These are phyloP conservation scores for Apoderus coryli DNA, from an alignment of 2,888 invertebrate species.

Conservation along the genomic window DNA sequence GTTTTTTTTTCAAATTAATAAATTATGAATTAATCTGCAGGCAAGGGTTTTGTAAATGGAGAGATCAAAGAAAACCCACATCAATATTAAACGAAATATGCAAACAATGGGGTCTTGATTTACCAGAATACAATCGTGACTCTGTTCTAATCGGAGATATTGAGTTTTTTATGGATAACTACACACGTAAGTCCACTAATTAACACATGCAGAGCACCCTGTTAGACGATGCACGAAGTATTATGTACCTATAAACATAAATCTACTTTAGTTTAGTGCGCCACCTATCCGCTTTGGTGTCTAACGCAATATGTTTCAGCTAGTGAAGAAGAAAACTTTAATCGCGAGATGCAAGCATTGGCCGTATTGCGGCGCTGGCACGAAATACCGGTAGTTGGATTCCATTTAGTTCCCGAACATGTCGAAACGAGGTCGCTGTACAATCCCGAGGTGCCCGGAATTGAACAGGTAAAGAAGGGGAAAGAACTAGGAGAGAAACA, in stretches of 20 bases:
- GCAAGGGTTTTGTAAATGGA: constrained; percentile 61
- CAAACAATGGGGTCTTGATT: constrained; percentile 44
- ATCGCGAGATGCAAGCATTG: constrained; percentile 64
- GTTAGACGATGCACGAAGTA: too few species aligned
- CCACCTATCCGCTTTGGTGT: too few species aligned
- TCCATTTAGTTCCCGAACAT: constrained; percentile 74
- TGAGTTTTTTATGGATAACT: constrained; percentile 22
- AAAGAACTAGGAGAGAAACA: too few species aligned
- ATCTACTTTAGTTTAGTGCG: too few species aligned
- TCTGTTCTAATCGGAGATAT: constrained; percentile 39
- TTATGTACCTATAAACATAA: too few species aligned
- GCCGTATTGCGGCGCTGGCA: constrained; percentile 60
- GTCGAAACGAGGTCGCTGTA: constrained; percentile 76
- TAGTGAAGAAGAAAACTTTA: constrained; percentile 27
- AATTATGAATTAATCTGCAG: constrained; percentile 25
- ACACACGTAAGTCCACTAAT: constrained; percentile 15
- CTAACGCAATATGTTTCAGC: too few species aligned
- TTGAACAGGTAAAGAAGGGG: constrained; percentile 63
- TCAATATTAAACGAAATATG: constrained; percentile 60
- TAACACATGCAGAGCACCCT: too few species aligned
- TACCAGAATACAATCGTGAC: constrained; percentile 37
- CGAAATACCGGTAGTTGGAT: constrained; percentile 63
- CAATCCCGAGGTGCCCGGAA: constrained; percentile 55
- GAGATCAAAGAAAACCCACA: constrained; percentile 57
- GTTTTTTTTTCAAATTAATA: neutral